These are phyloP conservation scores for Lepidonotus clava DNA, from an alignment of 2,888 invertebrate genomes.

Conservation along the genomic window DNA sequence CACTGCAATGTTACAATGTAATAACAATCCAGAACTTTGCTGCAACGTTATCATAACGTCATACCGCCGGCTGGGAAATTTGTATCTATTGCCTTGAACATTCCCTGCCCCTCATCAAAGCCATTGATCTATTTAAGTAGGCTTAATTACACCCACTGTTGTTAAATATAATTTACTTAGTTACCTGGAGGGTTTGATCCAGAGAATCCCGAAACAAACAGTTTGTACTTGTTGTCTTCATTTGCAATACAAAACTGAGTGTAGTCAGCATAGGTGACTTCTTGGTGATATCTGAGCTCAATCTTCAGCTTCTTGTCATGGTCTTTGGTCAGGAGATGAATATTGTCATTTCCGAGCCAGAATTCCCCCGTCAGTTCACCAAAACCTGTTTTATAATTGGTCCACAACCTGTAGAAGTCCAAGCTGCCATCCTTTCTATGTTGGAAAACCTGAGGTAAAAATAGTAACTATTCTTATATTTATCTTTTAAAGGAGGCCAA, in stretches of 20 bases:
- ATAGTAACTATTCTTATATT: too few species aligned
- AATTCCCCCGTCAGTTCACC: slow-evolving; percentile 62
- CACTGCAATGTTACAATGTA: too few species aligned
- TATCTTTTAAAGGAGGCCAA: too few species aligned
- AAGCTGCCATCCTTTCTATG: neutral
- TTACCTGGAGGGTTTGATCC: too few species aligned
- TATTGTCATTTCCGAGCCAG: slow-evolving; percentile 66
- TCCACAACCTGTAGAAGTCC: slow-evolving; percentile 29
- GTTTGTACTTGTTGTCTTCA: neutral
- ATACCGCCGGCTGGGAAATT: too few species aligned
- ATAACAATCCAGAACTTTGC: too few species aligned
- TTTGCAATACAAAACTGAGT: neutral
- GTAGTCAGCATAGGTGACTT: slow-evolving; percentile 59
- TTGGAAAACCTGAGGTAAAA: neutral
- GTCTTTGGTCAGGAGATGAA: slow-evolving; percentile 63
- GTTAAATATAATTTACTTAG: too few species aligned
- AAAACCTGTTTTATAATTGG: slow-evolving; percentile 47
- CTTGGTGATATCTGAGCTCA: slow-evolving; percentile 60
- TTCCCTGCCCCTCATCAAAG: too few species aligned
- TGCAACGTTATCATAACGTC: too few species aligned
- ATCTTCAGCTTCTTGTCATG: slow-evolving; percentile 63
- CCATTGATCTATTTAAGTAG: too few species aligned
- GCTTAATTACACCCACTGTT: too few species aligned
- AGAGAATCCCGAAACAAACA: neutral
- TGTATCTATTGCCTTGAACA: too few species aligned